Conservation (phyloP, 2,113 vertebrate genomes). For the Mus spicilegus region DNA sequence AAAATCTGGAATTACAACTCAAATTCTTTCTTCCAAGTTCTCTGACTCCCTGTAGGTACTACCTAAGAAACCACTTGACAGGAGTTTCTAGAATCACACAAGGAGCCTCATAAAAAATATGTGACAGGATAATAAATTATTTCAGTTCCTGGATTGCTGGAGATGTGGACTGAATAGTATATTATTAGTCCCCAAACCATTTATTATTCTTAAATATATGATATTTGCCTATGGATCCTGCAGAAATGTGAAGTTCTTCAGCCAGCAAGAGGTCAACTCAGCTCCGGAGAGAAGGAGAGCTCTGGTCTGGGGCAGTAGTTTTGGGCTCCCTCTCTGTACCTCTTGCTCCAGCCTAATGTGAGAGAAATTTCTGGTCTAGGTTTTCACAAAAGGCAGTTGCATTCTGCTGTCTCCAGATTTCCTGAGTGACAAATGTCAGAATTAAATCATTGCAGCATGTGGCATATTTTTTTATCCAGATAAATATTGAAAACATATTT, state of each 20-base stretch:
- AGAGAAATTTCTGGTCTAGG: conserved; percentile 1
- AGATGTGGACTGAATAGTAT: conserved; percentile 73
- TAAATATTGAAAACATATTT: conserved; percentile 91
- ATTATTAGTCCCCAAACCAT: conserved; percentile 73
- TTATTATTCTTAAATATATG: conserved; percentile 60
- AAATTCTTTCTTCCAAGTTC: not conserved
- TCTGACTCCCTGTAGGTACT: not conserved
- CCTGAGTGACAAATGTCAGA: conserved; percentile 83
- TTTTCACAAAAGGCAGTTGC: conserved; percentile 80
- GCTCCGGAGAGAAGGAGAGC: conserved; percentile 84
- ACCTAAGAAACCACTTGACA: conserved; percentile 77
- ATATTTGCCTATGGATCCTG: conserved; percentile 57
- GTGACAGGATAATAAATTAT: conserved; percentile 79
- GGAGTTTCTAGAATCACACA: conserved; percentile 69
- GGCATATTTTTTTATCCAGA: conserved; percentile 87
- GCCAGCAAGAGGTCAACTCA: conserved; percentile 78
- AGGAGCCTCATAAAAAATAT: conserved; percentile 79
- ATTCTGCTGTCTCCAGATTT: conserved; percentile 83
- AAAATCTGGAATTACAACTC: not conserved
- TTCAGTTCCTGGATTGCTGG: conserved; percentile 77
- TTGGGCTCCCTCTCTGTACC: conserved; percentile 75
- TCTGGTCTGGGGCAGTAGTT: not conserved
- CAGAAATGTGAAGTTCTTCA: conserved; percentile 60
- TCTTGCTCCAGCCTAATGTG: not conserved
- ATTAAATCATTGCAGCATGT: conserved; percentile 87